phyloP scores from a whole-genome alignment of 2,113 vertebrate species.

The Ursus arctos region DNA sequence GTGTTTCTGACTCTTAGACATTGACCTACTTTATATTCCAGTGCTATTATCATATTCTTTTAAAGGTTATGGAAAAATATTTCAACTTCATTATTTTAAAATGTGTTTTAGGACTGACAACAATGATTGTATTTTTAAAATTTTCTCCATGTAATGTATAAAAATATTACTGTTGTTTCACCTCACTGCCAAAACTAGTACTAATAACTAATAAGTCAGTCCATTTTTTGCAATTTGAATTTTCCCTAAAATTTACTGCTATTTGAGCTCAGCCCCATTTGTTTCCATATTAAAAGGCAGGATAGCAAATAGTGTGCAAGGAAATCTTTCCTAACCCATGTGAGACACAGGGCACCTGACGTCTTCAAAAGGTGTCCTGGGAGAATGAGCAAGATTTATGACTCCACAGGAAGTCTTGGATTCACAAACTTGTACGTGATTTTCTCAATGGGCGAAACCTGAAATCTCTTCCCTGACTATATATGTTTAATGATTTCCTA shows the following conservation, averaged over 20 bases:
- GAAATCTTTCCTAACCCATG: background rate
- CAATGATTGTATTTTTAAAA: background rate
- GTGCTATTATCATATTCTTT: background rate
- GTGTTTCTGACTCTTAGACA: background rate
- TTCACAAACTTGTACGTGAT: background rate
- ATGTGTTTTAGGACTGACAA: background rate
- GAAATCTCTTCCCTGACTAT: background rate
- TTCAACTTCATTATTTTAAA: constrained; percentile 6
- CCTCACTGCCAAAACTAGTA: background rate
- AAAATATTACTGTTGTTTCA: background rate
- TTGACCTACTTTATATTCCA: background rate
- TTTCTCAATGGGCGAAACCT: background rate
- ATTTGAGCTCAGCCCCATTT: background rate
- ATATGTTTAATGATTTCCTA: background rate
- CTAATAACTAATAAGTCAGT: background rate
- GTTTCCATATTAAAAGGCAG: background rate
- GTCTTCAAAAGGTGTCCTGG: background rate
- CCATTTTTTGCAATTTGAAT: background rate
- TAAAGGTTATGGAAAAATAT: background rate
- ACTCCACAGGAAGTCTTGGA: background rate
- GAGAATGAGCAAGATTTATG: background rate
- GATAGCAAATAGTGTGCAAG: background rate
- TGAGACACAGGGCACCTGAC: background rate
- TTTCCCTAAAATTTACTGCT: background rate
- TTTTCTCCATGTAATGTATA: background rate